Conservation (phyloP, 53 echinoderm and acorn worm species). For the Henricia sp. region DNA sequence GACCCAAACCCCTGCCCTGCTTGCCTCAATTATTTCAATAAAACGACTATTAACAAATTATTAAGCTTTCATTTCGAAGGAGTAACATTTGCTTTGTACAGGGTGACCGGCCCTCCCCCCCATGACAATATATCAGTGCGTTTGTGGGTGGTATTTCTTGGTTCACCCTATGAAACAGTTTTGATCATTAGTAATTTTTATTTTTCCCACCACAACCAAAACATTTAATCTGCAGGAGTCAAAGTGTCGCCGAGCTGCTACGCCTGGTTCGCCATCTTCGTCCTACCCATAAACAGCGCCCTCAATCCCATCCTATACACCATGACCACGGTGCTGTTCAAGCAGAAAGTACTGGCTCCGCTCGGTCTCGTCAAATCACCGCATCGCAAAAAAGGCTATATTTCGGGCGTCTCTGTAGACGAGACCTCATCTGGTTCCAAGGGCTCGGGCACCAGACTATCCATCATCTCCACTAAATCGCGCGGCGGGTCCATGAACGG, state of each 20-base stretch:
- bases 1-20: too few relatives aligned
- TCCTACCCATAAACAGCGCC: constrained; percentile 90
- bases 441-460: constrained; percentile 79
- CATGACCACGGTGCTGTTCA: constrained; percentile 93
- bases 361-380: constrained; percentile 24
- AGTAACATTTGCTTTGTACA: too few relatives aligned
- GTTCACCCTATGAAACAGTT: too few relatives aligned
- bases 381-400: constrained; percentile 38
- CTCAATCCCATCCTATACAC: constrained; percentile 95
- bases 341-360: constrained; percentile 72
- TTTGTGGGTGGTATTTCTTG: too few relatives aligned
- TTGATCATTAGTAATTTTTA: too few relatives aligned
- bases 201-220: too few relatives aligned
- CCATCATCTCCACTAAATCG: constrained; percentile 79
- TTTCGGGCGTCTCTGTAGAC: constrained; percentile 44
- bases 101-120: too few relatives aligned
- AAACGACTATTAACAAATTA: too few relatives aligned
- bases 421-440: constrained; percentile 58
- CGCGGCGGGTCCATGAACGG: constrained; percentile 69
- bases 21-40: too few relatives aligned
- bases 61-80: too few relatives aligned
- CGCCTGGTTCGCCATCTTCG: constrained; percentile 96
- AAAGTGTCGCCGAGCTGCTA: constrained; percentile 75
- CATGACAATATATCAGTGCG: too few relatives aligned
- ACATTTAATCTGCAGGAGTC: constrained; percentile 64